Evolutionary conservation across 2,888 invertebrate genomes (phyloP), one percentile per base, ranked within the genome.

Genomic region (Pemphredon lugubris): DNA sequence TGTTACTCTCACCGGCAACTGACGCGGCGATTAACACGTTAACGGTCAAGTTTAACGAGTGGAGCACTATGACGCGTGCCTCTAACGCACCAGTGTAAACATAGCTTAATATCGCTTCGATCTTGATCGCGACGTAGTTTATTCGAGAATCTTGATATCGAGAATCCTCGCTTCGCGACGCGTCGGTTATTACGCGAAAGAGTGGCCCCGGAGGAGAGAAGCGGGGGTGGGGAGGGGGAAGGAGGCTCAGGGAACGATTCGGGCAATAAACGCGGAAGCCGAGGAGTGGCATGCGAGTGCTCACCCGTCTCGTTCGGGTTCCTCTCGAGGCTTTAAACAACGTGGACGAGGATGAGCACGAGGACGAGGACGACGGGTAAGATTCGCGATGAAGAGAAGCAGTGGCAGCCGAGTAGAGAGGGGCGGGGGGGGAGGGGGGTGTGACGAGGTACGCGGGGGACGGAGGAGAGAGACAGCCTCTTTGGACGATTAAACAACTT

Each of bases 401-500:
- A 34, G 65, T 32, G 64, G 47, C 37, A 30, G 47, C 7, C 6
- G 26, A 21, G 50, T 13, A 40, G 26, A 54, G 39, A 44, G 5
- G 39, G 21, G 47, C 18, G 34, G n/a, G n/a, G n/a, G 50, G 18
- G 44, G 26, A 54, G 39, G 47, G 5, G 39, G 21, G 47, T 18
- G 34, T 16, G 47, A 34, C 26, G 58, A 16, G 37, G 53, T 20
- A 14, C 50, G 61, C 69, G 60, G 65, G 54, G 64, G 68, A 67
- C 69, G 60, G 65, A 57, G 64, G 68, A 67, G 70, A 79, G 80
- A 64, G 68, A 76, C 72, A 73, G 81, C 67, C 83, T 83, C 81
- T 83, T 82, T 77, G 76, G 82, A 69, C 82, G 82, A 82, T 82
- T 82, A 82, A 82, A 83, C 82, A 75, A 79, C 81, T 83, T 83